Evolutionary conservation across 2,888 invertebrate genomes (phyloP), one percentile per base, ranked within the genome.

Genomic region (Apodemia mormo): DNA sequence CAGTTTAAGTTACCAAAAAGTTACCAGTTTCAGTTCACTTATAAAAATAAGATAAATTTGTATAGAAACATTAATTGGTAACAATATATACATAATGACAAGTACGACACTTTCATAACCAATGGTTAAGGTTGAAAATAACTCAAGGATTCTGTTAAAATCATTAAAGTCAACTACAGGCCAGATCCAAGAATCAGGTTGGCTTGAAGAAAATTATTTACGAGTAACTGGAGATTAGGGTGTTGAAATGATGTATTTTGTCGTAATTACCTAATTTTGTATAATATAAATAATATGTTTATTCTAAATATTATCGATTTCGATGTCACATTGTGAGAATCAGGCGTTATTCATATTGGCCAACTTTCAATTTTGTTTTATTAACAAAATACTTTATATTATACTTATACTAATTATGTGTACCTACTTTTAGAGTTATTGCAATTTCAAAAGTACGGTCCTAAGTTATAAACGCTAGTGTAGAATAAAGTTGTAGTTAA

Each of bases 111-210:
- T 61, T 33, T 61, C 61, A 61, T 33, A 61, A 61, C 61, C 61
- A 12, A 61, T 61, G 61, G 61, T 61, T 61, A 61, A 61, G 29
- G 61, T 61, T 61, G 61, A 33, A 61, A 58, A 61, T 14, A 61
- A 14, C 61, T 61, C 61, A 33, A 30, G 30, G 61, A 61, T 61
- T 61, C 61, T 29, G 33, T 61, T 61, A 61, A 61, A 61, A 61
- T 61, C 30, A 61, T 61, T 61, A 61, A 29, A 61, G 49, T 49
- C 49, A 14, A 49, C 49, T 14, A 14, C 14, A 49, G 49, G 61
- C 30, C 61, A 61, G 61, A 61, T 61, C 61, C 61, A 61, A 33
- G 61, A 61, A 61, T 12, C 61, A 61, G 12, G 61, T 61, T 61
- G 12, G 12, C 61, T 30, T 61, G 33, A 30, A 61, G 61, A 30